Conservation (phyloP, 2,113 vertebrate genomes). For the Hyaena hyaena region DNA sequence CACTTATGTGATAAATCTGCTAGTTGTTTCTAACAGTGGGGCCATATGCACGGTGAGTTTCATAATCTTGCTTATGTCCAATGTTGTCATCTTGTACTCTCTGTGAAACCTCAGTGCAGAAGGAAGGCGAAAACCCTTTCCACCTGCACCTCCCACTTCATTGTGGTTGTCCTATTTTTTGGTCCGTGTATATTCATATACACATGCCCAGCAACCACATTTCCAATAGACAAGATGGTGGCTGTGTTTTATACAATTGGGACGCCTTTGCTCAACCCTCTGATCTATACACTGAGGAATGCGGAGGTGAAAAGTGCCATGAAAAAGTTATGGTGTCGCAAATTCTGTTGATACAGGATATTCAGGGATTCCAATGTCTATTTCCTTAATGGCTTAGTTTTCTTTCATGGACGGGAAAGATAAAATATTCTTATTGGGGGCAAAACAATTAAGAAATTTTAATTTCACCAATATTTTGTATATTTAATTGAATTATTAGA, state of each 20-base stretch:
- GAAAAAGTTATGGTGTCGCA: not conserved
- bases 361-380: not conserved
- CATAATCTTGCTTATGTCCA: not conserved
- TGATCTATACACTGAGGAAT: not conserved
- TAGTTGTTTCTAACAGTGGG: not conserved
- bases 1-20: constrained; percentile 10
- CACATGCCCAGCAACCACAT: not conserved
- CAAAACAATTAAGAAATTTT: not conserved
- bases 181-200: not conserved
- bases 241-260: not conserved
- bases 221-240: not conserved
- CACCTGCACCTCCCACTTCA: not conserved
- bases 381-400: not conserved
- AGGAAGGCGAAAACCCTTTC: not conserved
- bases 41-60: not conserved
- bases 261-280: not conserved
- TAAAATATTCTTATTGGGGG: not conserved
- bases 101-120: not conserved
- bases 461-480: not conserved
- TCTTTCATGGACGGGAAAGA: not conserved
- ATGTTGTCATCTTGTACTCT: not conserved
- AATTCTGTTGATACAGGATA: not conserved
- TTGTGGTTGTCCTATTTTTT: not conserved
- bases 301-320: not conserved
- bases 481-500: not conserved